phyloP scores from a whole-genome alignment of 2,113 vertebrate species.

The Hippocampus comes region DNA sequence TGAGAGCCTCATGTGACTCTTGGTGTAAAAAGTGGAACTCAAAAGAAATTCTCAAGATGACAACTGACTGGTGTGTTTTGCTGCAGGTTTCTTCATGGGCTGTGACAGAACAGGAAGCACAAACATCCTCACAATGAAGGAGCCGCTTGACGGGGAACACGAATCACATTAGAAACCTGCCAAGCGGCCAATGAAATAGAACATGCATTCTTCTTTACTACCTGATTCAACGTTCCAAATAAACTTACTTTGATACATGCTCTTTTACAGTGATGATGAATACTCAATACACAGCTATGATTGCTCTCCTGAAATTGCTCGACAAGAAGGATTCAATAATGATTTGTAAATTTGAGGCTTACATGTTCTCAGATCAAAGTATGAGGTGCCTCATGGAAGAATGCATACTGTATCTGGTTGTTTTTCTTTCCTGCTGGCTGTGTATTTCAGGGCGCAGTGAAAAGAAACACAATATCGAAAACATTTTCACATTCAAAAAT shows the following conservation, averaged over 20 bases:
- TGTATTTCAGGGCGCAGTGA: not conserved
- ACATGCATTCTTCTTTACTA: slow-evolving; percentile 48
- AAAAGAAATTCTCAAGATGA: not conserved
- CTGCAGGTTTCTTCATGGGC: slow-evolving; percentile 74
- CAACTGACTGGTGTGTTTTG: slow-evolving; percentile 13
- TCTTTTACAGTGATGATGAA: slow-evolving; percentile 38
- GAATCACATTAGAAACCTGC: slow-evolving; percentile 28
- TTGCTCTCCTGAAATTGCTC: slow-evolving; percentile 23
- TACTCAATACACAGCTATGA: slow-evolving; percentile 10
- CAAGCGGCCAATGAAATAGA: slow-evolving; percentile 34
- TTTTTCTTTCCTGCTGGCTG: not conserved
- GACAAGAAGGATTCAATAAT: slow-evolving; percentile 12
- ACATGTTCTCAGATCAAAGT: slow-evolving; percentile 11
- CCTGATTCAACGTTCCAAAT: slow-evolving; percentile 49
- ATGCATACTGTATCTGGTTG: not conserved
- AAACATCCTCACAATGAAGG: slow-evolving; percentile 22
- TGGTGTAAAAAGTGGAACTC: not conserved
- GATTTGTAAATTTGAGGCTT: not conserved
- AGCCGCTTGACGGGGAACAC: slow-evolving; percentile 6
- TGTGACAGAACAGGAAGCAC: slow-evolving; percentile 39
- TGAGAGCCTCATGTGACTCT: not conserved
- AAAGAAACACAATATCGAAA: not conserved
- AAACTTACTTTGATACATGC: slow-evolving; percentile 61
- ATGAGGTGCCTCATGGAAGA: slow-evolving; percentile 8
- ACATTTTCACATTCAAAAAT: not conserved